phyloP scores from a whole-genome alignment of 2,113 vertebrate genomes.

The Ailuropoda melanoleuca region DNA sequence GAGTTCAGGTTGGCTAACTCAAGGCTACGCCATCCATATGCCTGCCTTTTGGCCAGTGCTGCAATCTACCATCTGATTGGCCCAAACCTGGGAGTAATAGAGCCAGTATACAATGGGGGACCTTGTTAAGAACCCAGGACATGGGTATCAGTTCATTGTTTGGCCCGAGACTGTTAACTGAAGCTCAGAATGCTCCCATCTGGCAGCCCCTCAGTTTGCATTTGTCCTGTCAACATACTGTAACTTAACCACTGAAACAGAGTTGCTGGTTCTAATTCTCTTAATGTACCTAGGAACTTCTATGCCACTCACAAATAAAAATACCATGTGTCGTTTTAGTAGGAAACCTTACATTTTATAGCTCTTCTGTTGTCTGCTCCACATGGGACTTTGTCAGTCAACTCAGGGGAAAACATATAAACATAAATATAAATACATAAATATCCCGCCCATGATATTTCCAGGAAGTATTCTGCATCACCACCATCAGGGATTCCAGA shows the following conservation, averaged over 20 bases:
- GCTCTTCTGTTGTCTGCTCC: not conserved
- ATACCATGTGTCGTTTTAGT: not conserved
- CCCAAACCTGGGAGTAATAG: conserved; percentile 29
- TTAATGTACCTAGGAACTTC: not conserved
- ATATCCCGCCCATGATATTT: not conserved
- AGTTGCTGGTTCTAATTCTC: conserved; percentile 44
- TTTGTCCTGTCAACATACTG: not conserved
- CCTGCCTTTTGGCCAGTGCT: not conserved
- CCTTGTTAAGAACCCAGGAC: conserved; percentile 45
- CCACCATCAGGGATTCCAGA: not conserved
- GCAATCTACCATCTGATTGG: conserved; percentile 31
- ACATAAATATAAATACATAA: not conserved
- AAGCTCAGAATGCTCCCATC: conserved; percentile 54
- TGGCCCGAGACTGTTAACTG: conserved; percentile 58
- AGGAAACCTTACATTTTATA: not conserved
- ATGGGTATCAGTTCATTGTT: conserved; percentile 58
- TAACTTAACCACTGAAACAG: not conserved
- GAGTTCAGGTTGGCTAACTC: conserved; percentile 63
- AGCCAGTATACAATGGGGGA: conserved; percentile 58
- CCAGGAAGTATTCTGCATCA: not conserved
- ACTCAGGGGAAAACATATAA: not conserved
- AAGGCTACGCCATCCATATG: not conserved
- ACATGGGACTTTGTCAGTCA: not conserved
- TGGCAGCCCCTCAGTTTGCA: conserved; percentile 16
- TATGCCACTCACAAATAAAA: conserved; percentile 64